phyloP scores from a whole-genome alignment of 1,140 invertebrate species.

The Agrypnia vestita region DNA sequence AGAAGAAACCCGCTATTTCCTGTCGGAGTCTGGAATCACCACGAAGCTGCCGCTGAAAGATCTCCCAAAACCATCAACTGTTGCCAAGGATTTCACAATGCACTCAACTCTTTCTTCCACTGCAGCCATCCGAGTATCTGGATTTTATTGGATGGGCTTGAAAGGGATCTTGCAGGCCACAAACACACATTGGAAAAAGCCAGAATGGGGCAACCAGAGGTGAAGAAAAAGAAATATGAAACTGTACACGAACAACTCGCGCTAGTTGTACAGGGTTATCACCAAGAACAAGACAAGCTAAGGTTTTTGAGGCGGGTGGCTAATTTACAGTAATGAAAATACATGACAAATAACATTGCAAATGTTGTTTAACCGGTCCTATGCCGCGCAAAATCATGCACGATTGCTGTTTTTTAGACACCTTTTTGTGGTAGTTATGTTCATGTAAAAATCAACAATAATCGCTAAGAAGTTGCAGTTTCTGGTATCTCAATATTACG shows the following conservation, averaged over 20 bases:
- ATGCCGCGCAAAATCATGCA: too few species aligned
- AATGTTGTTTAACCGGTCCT: too few species aligned
- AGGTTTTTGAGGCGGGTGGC: slow-evolving; percentile 6
- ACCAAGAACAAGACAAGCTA: background rate
- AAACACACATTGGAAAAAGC: background rate
- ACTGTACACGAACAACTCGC: background rate
- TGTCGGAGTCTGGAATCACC: slow-evolving; percentile 42
- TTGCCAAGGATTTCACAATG: slow-evolving; percentile 42
- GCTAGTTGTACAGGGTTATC: background rate
- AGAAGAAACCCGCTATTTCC: slow-evolving; percentile 42
- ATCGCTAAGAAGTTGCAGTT: too few species aligned
- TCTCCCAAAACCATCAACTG: slow-evolving; percentile 48
- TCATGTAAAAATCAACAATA: too few species aligned
- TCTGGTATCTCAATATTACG: too few species aligned
- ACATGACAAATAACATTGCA: too few species aligned
- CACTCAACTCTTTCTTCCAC: slow-evolving; percentile 25
- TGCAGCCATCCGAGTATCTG: slow-evolving; percentile 21
- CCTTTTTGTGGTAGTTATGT: too few species aligned
- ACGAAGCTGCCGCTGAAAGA: slow-evolving; percentile 32
- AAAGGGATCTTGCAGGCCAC: slow-evolving; percentile 8
- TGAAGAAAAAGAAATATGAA: background rate
- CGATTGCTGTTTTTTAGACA: too few species aligned
- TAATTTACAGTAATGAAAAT: slow-evolving; percentile 17
- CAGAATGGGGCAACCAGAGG: background rate
- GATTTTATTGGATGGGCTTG: slow-evolving; percentile 12